Conservation (phyloP, 2,888 invertebrate genomes). For the Trissolcus japonicus region DNA sequence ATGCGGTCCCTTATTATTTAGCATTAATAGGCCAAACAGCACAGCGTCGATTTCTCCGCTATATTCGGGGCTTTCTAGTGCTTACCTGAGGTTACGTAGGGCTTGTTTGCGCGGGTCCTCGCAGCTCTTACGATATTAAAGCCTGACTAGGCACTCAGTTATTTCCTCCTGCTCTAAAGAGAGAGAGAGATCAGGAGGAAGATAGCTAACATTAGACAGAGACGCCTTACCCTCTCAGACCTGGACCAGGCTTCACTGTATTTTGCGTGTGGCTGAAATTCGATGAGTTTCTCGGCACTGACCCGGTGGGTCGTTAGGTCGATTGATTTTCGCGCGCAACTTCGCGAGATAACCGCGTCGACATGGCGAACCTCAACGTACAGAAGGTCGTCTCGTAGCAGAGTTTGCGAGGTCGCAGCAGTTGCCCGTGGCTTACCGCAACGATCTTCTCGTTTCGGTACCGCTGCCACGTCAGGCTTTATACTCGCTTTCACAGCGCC, state of each 20-base stretch:
- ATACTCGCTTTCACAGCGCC: constrained; percentile 33
- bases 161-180: constrained; percentile 21
- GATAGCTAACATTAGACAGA: constrained; percentile 4
- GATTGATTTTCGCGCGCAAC: constrained; percentile 72
- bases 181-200: not conserved
- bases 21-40: constrained; percentile 71
- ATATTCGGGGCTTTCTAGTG: constrained; percentile 68
- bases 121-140: constrained; percentile 75
- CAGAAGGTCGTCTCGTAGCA: constrained; percentile 54
- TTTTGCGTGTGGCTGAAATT: constrained; percentile 51
- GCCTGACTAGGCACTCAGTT: constrained; percentile 72
- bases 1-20: constrained; percentile 75
- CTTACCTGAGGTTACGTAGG: constrained; percentile 71
- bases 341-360: constrained; percentile 61
- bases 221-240: constrained; percentile 44
- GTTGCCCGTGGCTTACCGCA: constrained; percentile 72
- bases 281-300: constrained; percentile 57
- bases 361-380: constrained; percentile 56
- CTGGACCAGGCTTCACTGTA: constrained; percentile 40
- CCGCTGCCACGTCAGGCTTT: constrained; percentile 49
- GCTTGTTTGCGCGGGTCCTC: constrained; percentile 73
- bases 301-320: constrained; percentile 67
- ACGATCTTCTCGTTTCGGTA: constrained; percentile 66
- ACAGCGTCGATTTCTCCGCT: constrained; percentile 46
- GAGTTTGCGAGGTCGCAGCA: constrained; percentile 71